Conservation (phyloP, 2,797 vertebrate species). For the Characodon lateralis region DNA sequence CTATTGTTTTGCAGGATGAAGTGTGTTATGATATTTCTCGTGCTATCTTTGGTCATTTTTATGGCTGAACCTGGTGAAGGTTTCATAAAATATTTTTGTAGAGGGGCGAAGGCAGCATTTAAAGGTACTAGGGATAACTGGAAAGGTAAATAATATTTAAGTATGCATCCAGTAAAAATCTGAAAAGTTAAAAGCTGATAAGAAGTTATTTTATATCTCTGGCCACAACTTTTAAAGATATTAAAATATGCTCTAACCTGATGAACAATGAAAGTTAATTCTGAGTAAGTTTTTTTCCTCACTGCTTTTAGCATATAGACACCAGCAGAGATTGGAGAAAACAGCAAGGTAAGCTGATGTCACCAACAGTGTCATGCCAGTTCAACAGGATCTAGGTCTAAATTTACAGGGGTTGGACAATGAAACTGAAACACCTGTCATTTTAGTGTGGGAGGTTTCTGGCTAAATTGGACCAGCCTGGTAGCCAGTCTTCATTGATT, state of each 20-base stretch:
- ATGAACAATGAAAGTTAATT: too few relatives aligned
- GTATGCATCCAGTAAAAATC: too few relatives aligned
- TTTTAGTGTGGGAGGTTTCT: too few relatives aligned
- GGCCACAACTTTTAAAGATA: neutral
- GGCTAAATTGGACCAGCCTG: too few relatives aligned
- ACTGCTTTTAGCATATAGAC: neutral
- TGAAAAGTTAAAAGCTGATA: too few relatives aligned
- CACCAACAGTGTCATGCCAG: neutral
- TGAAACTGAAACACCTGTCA: too few relatives aligned
- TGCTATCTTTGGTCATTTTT: constrained; percentile 21
- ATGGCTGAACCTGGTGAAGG: constrained; percentile 36
- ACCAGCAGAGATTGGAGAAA: neutral
- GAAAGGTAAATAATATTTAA: constrained; percentile 6
- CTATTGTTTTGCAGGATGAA: constrained; percentile 34
- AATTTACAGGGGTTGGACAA: neutral
- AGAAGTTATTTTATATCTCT: neutral
- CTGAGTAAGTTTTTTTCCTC: neutral
- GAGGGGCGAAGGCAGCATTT: neutral
- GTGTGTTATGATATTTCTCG: constrained; percentile 17
- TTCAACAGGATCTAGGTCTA: neutral
- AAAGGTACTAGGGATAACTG: neutral
- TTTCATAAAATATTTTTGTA: fast-evolving
- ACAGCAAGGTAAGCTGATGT: neutral
- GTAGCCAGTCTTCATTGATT: too few relatives aligned
- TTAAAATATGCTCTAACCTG: too few relatives aligned